Base-by-base conservation (phyloP, 2,888 invertebrate species). In the Dastarcus helophoroides region DNA sequence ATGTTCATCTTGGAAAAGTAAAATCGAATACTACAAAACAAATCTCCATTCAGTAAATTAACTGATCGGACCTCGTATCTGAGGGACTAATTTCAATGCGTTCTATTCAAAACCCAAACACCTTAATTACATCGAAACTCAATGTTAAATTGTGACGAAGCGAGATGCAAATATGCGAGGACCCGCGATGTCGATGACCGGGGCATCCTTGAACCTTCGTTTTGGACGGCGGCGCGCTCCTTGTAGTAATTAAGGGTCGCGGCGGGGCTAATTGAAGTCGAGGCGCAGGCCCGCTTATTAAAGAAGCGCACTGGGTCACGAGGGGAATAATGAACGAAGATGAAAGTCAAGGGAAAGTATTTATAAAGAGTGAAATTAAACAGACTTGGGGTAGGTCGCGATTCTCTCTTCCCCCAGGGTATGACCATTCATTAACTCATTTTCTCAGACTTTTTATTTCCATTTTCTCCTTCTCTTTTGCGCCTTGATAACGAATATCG, bases 321-420 rank as follows among this genome's bases (percentile, higher is more conserved):
- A 54, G 57, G 58, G 56, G 53, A 58, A 58, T 58, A 58, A 58
- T 58, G 57, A 58, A 52, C 51, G 52, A 44, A 46, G 52, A 51
- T 50, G 53, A 50, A 56, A 57, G 56, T 53, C 56, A 53, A 56
- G 58, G 53, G 57, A 60, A 60, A 60, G 60, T 58, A 56, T 58
- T 58, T 51, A 56, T 56, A 56, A 58, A 58, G 57, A 58, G 60
- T 55, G 56, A 58, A 60, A 60, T 60, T 60, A 58, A 54, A 54
- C 53, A 50, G 48, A 50, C 51, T 58, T 58, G 56, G 47, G 56
- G 49, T 51, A 60, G 60, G 60, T 58, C 58, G 51, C 46, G 56
- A 43, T 41, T 40, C 41, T 39, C 47, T 42, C 43, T 43, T 44
- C 39, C 39, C 36, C 38, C 17, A 12, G 32, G 39, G 38, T 38